Base-by-base conservation (phyloP, 2,797 vertebrate genomes). In the Moxostoma hubbsi region DNA sequence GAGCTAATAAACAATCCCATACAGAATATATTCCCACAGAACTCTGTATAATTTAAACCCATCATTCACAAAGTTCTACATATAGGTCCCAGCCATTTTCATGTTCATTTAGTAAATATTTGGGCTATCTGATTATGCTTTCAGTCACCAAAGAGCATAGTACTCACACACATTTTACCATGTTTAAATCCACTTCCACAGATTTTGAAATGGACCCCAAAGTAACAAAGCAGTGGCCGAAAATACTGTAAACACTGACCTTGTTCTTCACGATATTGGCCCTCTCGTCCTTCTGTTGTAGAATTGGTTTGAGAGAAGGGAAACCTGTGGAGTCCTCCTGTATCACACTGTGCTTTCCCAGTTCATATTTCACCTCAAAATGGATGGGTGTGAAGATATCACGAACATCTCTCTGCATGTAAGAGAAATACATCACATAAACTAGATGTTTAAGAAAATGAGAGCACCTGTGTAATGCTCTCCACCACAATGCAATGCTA, bases 321-420 rank as follows among this genome's bases (percentile, higher is more conserved):
- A 97, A 94, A 58, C 83, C 86, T 55, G 89, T 89, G 7, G 82
- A 68, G 6, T 83, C 81, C 36, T 57, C 78, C 87, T 89, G 93
- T 13, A 81, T 84, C 73, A 90, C 73, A 49, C 86, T 85, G 12
- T 94, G 91, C 61, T 92, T 90, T 16, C 92, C 95, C 72, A 96
- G 95, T 53, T 79, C 89, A 64, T 96, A 99, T 62, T 90, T 92
- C 9, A 95, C 94, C 89, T 96, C 91, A 84, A 99, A 93, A 71
- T 92, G 88, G 74, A 98, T 89, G 0, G 96, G 93, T 45, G 95
- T 96, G 79, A 96, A 95, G 89, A 98, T 94, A 90, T 98, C 98
- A 85, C 94, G 94, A 79, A 97, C 90, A 61, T 97, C 95, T 93
- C 94, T 96, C 98, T 98, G 94, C 61, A 49, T n/a, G 58, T 6